These are phyloP conservation scores for Orientallactaga sibirica DNA, from an alignment of 2,797 vertebrate species.

Conservation along the genomic window DNA sequence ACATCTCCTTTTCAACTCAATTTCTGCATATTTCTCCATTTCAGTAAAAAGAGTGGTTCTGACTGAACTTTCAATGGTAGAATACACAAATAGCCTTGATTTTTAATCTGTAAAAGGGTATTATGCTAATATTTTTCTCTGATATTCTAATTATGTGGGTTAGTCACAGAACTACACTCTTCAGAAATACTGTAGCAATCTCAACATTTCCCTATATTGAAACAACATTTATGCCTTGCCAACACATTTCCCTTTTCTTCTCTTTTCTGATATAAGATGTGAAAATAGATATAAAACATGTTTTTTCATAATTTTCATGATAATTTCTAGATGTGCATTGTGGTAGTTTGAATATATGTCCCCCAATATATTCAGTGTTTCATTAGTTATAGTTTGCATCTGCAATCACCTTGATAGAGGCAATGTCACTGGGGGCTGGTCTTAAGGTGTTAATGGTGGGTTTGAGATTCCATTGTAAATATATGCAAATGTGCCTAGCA, in stretches of 20 bases:
- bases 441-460: no score
- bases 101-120: not conserved
- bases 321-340: not conserved
- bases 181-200: conserved; percentile 50
- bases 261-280: not conserved
- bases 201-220: conserved; percentile 41
- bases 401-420: no score
- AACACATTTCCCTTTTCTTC: conserved; percentile 12
- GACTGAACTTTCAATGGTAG: conserved; percentile 11
- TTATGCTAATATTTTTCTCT: not conserved
- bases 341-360: no score
- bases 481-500: no score
- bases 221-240: not conserved
- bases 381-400: no score
- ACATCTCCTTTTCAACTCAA: not conserved
- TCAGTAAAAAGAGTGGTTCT: not conserved
- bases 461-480: no score
- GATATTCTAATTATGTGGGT: conserved; percentile 42
- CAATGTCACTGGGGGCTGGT: no score
- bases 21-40: conserved; percentile 54
- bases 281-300: not conserved
- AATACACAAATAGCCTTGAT: conserved; percentile 34
- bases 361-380: no score
- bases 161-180: conserved; percentile 46
- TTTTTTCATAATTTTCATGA: conserved; percentile 30